Evolutionary conservation across 2,113 vertebrate genomes (phyloP).

Genomic region (Theristicus caerulescens): DNA sequence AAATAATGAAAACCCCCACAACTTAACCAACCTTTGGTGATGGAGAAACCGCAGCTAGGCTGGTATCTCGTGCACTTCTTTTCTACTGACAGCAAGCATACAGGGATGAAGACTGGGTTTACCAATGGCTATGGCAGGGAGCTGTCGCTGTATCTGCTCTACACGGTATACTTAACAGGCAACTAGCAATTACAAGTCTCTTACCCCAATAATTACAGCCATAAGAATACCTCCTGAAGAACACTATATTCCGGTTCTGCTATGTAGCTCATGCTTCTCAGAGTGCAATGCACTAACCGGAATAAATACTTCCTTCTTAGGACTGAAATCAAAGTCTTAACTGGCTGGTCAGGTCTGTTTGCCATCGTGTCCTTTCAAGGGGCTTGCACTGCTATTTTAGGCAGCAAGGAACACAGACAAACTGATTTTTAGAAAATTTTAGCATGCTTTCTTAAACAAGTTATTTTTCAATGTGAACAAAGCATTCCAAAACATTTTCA

Average conservation of each 20-base stretch:
- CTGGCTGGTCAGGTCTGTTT: not conserved
- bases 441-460: not conserved
- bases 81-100: not conserved
- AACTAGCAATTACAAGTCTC: conserved; percentile 9
- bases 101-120: not conserved
- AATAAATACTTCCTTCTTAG: not conserved
- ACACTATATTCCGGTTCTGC: not conserved
- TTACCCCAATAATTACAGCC: not conserved
- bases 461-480: not conserved
- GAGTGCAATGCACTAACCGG: not conserved
- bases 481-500: not conserved
- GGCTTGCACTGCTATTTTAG: not conserved
- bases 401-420: not conserved
- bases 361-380: not conserved
- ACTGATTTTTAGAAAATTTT: not conserved
- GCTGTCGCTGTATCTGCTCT: not conserved
- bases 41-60: not conserved
- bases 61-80: not conserved
- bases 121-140: not conserved
- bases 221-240: not conserved
- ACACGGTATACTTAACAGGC: not conserved
- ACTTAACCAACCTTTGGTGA: not conserved
- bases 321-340: not conserved
- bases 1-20: not conserved
- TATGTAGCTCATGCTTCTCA: accelerated